Evolutionary conservation across 2,797 vertebrate species (phyloP), one percentile per base, ranked within the genome.

Genomic region (Trichosurus vulpecula): DNA sequence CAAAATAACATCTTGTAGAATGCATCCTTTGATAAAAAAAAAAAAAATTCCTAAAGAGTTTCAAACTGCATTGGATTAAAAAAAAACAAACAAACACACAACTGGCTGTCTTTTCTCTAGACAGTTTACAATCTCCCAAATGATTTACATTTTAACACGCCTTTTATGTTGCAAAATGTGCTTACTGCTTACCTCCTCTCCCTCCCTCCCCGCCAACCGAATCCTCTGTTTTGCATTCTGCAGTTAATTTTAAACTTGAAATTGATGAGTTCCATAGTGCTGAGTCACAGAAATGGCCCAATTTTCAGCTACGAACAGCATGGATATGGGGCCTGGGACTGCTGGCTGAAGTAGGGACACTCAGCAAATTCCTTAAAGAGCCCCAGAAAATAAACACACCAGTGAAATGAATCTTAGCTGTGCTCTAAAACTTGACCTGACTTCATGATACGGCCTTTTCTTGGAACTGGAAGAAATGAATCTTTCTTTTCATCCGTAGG

Each of bases 1-100:
- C 90, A 96, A 97, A 97, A 97, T 97, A 98, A 96, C 92, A 41
- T 89, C 93, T 35, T 93, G 93, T 52, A 96, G 97, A 98, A 97
- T 92, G 19, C 92, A 98, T 97, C 90, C 94, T 98, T 97, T 98
- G 96, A 98, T 98, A 98, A 98, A 98, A 94, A 89, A 41, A 81
- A 81, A 74, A 87, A 81, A 97, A 97, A 98, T 97, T 98, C 97
- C 96, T 97, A 94, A 97, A 96, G 92, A 97, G 47, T 97, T 98
- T 98, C 92, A 96, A 96, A 95, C 96, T 95, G 56, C n/a, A 97
- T 96, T 74, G 61, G 54, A 54, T 93, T 96, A 55, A 94, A 94
- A 94, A 93, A 54, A 0, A 81, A 96, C 56, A 47, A 87, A 3
- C n/a, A 9, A 51, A 87, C 66, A 41, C 74, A 74, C 74, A 87